These are phyloP conservation scores for Quadriops clusia DNA, from an alignment of 2,888 invertebrate species.

Conservation along the genomic window DNA sequence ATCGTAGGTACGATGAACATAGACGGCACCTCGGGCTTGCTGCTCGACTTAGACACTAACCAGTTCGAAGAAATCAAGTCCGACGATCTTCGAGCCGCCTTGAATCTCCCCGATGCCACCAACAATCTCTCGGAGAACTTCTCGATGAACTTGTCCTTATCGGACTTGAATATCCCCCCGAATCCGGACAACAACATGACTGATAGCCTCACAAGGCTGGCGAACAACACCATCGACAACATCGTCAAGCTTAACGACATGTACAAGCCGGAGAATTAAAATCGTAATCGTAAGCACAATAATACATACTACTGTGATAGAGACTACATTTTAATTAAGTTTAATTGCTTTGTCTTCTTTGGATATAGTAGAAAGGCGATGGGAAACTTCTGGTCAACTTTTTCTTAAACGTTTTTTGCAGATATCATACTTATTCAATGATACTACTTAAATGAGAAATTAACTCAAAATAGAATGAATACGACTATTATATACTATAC, in stretches of 20 bases:
- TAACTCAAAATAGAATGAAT: too few relatives aligned
- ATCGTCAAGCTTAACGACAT: slow-evolving; percentile 24
- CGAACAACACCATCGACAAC: slow-evolving; percentile 37
- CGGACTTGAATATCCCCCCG: slow-evolving; percentile 27
- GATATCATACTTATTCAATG: too few relatives aligned
- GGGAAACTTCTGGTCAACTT: too few relatives aligned
- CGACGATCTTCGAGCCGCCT: slow-evolving; percentile 30
- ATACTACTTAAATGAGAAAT: too few relatives aligned
- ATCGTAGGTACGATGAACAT: slow-evolving; percentile 7
- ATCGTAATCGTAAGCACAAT: too few relatives aligned
- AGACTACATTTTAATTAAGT: too few relatives aligned
- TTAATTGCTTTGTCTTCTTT: too few relatives aligned
- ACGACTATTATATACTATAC: too few relatives aligned
- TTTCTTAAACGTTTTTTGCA: too few relatives aligned
- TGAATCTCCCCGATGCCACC: slow-evolving; percentile 25
- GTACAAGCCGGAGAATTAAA: too few relatives aligned
- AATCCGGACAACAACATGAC: slow-evolving; percentile 40
- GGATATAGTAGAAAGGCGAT: too few relatives aligned
- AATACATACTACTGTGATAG: too few relatives aligned
- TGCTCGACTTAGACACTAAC: slow-evolving; percentile 39
- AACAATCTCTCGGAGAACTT: slow-evolving; percentile 38
- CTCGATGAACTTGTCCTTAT: slow-evolving; percentile 38
- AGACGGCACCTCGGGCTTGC: slow-evolving; percentile 19
- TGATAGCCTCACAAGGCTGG: slow-evolving; percentile 43
- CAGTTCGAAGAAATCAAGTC: slow-evolving; percentile 34